Evolutionary conservation across 2,888 invertebrate species (phyloP).

Genomic region (Harpalus rubripes): DNA sequence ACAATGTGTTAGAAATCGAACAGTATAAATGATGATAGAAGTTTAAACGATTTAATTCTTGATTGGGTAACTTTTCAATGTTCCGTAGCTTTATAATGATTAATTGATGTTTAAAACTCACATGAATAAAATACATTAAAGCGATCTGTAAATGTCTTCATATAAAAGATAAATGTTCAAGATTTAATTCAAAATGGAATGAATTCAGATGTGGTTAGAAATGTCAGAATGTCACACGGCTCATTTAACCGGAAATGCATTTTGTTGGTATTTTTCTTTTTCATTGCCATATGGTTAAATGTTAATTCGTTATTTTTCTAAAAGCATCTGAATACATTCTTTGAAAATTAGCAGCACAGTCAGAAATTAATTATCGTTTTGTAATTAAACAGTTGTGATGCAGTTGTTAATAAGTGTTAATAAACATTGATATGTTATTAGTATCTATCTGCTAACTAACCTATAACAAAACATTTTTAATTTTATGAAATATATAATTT

Average conservation of each 20-base stretch:
- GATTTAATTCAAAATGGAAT: conserved; percentile 12
- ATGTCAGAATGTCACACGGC: background rate
- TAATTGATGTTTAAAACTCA: conserved; percentile 47
- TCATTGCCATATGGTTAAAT: background rate
- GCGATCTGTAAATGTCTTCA: conserved; percentile 19
- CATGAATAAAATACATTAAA: conserved; percentile 20
- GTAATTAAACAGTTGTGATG: background rate
- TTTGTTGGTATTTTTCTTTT: background rate
- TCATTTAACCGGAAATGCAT: background rate
- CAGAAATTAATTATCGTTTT: background rate
- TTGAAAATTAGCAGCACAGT: background rate
- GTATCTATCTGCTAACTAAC: background rate
- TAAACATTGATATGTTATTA: background rate
- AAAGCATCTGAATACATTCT: background rate
- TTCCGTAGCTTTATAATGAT: conserved; percentile 44
- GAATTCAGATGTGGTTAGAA: background rate
- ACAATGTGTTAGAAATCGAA: conserved; percentile 24
- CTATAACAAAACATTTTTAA: background rate
- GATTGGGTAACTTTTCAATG: conserved; percentile 49
- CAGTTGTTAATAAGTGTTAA: background rate
- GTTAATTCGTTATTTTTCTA: background rate
- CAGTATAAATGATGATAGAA: conserved; percentile 36
- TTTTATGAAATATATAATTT: background rate
- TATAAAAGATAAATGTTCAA: conserved; percentile 1
- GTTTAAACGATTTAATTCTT: conserved; percentile 49